Evolutionary conservation across 2,797 vertebrate species (phyloP), one percentile per base, ranked within the genome.

Genomic region (Gymnothorax javanicus): DNA sequence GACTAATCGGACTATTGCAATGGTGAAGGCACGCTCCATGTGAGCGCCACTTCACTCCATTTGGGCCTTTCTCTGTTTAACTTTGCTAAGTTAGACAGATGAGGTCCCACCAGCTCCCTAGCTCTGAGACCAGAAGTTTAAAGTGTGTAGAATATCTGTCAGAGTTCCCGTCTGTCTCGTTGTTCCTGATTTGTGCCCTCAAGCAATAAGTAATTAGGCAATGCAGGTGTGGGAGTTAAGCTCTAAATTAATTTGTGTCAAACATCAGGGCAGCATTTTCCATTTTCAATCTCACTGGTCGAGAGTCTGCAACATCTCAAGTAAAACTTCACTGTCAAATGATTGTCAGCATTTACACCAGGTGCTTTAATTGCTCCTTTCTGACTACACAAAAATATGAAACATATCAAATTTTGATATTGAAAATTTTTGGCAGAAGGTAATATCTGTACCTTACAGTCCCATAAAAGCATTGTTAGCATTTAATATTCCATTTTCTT

Each of bases 201-300:
- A 56, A 52, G 77, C 4, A 56, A 56, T n/a, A 8, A 81, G 9
- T 56, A 52, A 81, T 81, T 81, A 81, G 77, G 77, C 2, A 20
- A 81, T n/a, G 52, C 20, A 54, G 52, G 23, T 23, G 50, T 9
- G 20, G 52, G 52, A 81, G 77, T 43, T 52, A 56, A 56, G 77
- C 52, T 81, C 77, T 23, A 81, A 81, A 81, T 81, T n/a, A 81
- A 81, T 81, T 56, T 81, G 52, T 56, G 52, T 56, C 50, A 56
- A 54, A 56, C 20, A 23, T 23, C 52, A 77, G 73, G 73, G 52
- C 52, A n/a, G 77, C 77, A 56, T 81, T 81, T 81, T 56, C 77
- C 77, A 56, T 81, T 81, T 81, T 56, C 77, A 81, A 54, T 81
- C 56, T 81, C 50, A 54, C 15, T 54, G 77, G 52, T 81, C 50